Percentiles rank a stretch among this genome's conserved stretches.
These are phyloP conservation scores for Rhyzopertha dominica DNA, from an alignment of 1,140 invertebrate genomes.

Conservation along the genomic window DNA sequence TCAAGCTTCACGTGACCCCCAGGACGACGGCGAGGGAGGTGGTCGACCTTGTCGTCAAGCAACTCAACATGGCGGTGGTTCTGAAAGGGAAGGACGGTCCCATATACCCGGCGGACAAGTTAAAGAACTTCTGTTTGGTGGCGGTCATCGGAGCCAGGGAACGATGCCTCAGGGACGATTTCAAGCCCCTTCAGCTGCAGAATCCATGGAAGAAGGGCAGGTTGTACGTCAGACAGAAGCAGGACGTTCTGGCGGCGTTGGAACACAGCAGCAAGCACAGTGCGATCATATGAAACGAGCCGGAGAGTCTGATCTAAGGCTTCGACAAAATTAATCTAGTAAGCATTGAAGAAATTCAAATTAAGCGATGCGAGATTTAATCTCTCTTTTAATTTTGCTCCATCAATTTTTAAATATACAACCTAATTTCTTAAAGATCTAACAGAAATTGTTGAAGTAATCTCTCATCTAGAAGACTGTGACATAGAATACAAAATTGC, in stretches of 20 bases:
- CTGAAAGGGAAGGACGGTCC: conserved; percentile 80
- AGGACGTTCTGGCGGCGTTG: conserved; percentile 79
- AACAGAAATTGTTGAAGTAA: no score
- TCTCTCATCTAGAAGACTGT: no score
- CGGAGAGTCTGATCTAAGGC: conserved; percentile 16
- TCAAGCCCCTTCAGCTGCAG: conserved; percentile 84
- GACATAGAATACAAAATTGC: no score
- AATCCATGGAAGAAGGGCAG: conserved; percentile 93
- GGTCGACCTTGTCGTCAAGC: conserved; percentile 88
- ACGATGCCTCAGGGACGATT: conserved; percentile 87
- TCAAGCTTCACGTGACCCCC: conserved; percentile 87
- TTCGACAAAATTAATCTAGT: no score
- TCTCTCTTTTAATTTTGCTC: no score
- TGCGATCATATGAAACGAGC: conserved; percentile 49
- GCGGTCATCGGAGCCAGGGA: conserved; percentile 90
- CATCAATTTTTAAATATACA: no score
- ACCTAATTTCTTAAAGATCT: no score
- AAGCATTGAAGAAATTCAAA: no score
- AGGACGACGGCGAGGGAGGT: conserved; percentile 89
- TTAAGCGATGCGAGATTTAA: no score
- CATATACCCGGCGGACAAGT: conserved; percentile 72
- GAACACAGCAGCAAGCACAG: conserved; percentile 76
- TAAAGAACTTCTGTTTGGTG: conserved; percentile 87
- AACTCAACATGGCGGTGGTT: conserved; percentile 87
- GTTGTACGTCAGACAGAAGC: conserved; percentile 84